Evolutionary conservation across 2,888 invertebrate species (phyloP).

Genomic region (Dynastes maya): DNA sequence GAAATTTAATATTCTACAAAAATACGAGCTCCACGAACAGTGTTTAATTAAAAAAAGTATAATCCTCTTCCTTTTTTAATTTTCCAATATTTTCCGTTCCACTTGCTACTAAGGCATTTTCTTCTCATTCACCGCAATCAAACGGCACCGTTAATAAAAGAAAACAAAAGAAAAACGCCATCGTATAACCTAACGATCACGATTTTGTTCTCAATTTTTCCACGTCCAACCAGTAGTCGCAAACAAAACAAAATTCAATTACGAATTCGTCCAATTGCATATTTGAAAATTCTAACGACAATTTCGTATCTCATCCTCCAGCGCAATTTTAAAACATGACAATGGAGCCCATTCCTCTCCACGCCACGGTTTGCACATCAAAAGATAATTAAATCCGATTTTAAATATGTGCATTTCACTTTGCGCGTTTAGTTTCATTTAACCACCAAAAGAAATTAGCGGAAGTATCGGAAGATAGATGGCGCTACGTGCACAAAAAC

Average conservation of each 20-base stretch:
- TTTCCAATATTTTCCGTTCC: too few relatives aligned
- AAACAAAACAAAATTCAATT: conserved; percentile 12
- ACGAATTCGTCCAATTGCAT: not conserved
- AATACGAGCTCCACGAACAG: too few relatives aligned
- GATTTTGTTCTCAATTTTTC: not conserved
- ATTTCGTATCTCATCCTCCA: not conserved
- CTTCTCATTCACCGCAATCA: too few relatives aligned
- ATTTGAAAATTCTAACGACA: not conserved
- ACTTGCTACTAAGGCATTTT: not conserved
- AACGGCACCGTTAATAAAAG: too few relatives aligned
- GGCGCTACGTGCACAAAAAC: not conserved
- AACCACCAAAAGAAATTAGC: not conserved
- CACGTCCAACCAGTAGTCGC: not conserved
- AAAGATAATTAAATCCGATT: not conserved
- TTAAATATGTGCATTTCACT: conserved; percentile 9
- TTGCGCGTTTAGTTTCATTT: not conserved
- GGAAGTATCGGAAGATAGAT: not conserved
- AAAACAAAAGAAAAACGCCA: not conserved
- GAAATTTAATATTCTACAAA: too few relatives aligned
- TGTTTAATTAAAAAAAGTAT: too few relatives aligned
- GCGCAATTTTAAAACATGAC: not conserved
- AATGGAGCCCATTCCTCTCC: not conserved
- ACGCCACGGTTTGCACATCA: not conserved
- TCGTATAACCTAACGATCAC: not conserved
- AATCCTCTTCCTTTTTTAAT: too few relatives aligned